phyloP scores from a whole-genome alignment of 2,113 vertebrate species.

The Equus przewalskii region DNA sequence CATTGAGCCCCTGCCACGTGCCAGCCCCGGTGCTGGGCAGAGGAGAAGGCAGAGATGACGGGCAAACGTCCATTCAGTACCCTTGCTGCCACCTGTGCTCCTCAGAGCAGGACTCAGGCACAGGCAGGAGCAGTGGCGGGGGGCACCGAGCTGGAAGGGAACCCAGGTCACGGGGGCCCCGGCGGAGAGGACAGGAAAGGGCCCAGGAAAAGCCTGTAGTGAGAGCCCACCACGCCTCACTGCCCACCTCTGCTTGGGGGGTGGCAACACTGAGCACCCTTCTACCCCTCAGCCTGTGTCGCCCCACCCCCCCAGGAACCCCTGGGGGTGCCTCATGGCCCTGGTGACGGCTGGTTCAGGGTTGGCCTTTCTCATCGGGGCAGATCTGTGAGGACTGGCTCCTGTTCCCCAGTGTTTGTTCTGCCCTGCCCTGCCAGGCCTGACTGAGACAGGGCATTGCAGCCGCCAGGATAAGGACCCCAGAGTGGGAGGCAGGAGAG shows the following conservation, averaged over 20 bases:
- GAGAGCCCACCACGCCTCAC: not conserved
- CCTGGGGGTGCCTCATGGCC: fast-evolving
- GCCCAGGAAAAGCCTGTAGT: not conserved
- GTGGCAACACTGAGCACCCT: fast-evolving
- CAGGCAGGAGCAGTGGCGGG: not conserved
- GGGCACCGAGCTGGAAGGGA: not conserved
- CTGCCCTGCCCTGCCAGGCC: not conserved
- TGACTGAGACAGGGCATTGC: too few relatives aligned
- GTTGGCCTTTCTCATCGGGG: not conserved
- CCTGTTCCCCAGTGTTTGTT: not conserved
- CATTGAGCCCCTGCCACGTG: fast-evolving
- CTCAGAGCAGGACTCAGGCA: not conserved
- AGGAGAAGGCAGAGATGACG: not conserved
- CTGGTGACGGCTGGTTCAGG: not conserved
- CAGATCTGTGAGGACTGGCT: not conserved
- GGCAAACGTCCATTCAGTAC: fast-evolving
- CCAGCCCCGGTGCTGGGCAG: not conserved
- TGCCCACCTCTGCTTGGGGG: too few relatives aligned
- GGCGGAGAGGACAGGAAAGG: not conserved
- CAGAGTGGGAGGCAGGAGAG: not conserved
- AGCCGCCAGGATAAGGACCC: not conserved
- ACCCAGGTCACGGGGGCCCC: not conserved
- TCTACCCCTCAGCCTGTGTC: not conserved
- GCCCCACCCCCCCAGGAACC: not conserved
- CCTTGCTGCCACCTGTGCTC: not conserved